Conservation (phyloP, 2,113 vertebrate genomes). For the Lepisosteus oculatus region DNA sequence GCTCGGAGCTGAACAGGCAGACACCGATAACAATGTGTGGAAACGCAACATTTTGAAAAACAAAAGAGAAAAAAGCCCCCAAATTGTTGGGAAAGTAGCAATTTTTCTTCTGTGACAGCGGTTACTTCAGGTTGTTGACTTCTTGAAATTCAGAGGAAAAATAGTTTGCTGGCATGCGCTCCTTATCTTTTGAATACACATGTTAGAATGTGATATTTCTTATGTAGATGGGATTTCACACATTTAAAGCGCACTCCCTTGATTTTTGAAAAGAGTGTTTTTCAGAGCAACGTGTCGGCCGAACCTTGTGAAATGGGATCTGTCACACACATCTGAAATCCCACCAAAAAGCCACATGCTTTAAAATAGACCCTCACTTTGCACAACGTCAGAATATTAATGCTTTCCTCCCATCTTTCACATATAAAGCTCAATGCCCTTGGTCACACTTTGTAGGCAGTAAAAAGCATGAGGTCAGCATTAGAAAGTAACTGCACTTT, state of each 20-base stretch:
- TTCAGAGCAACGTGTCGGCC: not conserved
- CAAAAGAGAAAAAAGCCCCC: too few relatives aligned
- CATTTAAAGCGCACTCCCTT: slow-evolving; percentile 6
- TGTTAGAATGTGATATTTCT: slow-evolving; percentile 2
- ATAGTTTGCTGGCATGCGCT: not conserved
- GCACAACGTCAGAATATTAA: slow-evolving; percentile 14
- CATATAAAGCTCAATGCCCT: slow-evolving; percentile 11
- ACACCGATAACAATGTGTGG: too few relatives aligned
- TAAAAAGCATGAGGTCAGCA: not conserved
- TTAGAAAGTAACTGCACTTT: not conserved
- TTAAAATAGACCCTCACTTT: slow-evolving; percentile 7
- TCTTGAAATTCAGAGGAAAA: not conserved
- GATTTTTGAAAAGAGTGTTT: slow-evolving; percentile 9
- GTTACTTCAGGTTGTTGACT: too few relatives aligned
- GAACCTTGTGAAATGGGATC: slow-evolving; percentile 17
- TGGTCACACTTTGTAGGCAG: not conserved
- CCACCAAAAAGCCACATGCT: not conserved
- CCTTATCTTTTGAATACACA: slow-evolving; percentile 26
- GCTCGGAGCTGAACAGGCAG: too few relatives aligned
- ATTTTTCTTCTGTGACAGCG: too few relatives aligned
- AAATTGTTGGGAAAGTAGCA: too few relatives aligned
- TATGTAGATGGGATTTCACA: slow-evolving; percentile 10
- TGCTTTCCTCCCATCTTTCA: slow-evolving; percentile 2
- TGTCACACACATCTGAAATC: slow-evolving; percentile 14
- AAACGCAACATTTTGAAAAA: too few relatives aligned